Evolutionary conservation across 92 coral and sea anemone genomes (phyloP), one percentile per base, ranked within the genome.

Genomic region (Parazoanthus darwini): DNA sequence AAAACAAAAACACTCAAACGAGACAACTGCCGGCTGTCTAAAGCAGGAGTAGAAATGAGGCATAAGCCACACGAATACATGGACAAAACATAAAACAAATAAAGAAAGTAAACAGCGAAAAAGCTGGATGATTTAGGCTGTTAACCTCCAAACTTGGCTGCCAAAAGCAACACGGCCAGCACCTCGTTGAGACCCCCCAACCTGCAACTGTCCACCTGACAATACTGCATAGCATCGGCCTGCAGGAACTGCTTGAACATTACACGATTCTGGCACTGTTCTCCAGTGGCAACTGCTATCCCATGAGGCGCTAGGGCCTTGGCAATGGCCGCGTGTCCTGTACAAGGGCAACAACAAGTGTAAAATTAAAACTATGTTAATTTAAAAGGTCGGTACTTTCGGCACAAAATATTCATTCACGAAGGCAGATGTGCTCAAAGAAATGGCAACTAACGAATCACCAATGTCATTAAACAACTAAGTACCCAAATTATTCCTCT

Each of bases 161-260:
- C 99, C 94, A 97, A 85, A 33, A 97, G 80, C 18, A 97, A 88
- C 5, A 97, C 96, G 0, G 98, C 92, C 42, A 97, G 74, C 10
- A 97, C 95, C 85, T 97, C 99, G 82, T 97, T 97, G 0, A 97
- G 86, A 35, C 99, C 99, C 65, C 96, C 99, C 88, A 97, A 73
- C 14, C 99, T 93, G 86, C 99, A 97, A 87, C 99, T 97, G 89
- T 97, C 99, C 63, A 97, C 94, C 82, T 97, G 99, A 86, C 99
- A 97, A 54, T 93, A 97, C 90, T 97, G 99, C 65, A 97, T 88
- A 11, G 96, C 99, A 18, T 92, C 90, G 7, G 95, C 92, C 80
- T 97, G 98, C 4, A 97, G 81, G 71, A 94, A 97, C 88, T 97
- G 99, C 85, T 97, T 97, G 90, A 97, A 97, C 94, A 97, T 94